phyloP scores from a whole-genome alignment of 1,140 invertebrate species.

The Archegozetes longisetosus region DNA sequence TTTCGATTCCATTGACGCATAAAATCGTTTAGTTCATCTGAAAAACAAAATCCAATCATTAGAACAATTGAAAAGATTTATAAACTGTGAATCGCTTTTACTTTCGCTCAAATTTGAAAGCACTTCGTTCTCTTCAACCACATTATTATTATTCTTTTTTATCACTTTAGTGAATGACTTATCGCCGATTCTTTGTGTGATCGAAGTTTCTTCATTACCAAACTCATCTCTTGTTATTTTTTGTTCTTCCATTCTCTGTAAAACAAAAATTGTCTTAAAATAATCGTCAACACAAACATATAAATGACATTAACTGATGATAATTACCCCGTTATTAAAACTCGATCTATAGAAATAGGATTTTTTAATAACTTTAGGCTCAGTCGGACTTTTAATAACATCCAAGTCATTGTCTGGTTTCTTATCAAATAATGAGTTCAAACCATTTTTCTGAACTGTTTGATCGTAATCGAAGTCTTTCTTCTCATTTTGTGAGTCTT shows the following conservation, averaged over 20 bases:
- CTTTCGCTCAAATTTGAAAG: background rate
- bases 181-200: background rate
- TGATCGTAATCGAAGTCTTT: background rate
- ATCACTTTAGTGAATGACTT: background rate
- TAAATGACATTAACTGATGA: background rate
- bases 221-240: background rate
- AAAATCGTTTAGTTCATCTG: background rate
- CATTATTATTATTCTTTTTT: background rate
- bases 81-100: no score
- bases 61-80: no score
- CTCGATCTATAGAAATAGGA: background rate
- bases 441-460: background rate
- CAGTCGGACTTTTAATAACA: background rate
- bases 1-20: background rate
- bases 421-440: background rate
- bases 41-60: no score
- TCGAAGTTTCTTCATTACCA: background rate
- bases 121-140: background rate
- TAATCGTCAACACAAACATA: background rate
- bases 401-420: background rate
- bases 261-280: background rate
- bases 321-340: background rate
- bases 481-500: background rate
- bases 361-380: background rate
- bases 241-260: background rate